These are phyloP conservation scores for Rhagophthalmus giganteus DNA, from an alignment of 2,888 invertebrate genomes.

Conservation along the genomic window DNA sequence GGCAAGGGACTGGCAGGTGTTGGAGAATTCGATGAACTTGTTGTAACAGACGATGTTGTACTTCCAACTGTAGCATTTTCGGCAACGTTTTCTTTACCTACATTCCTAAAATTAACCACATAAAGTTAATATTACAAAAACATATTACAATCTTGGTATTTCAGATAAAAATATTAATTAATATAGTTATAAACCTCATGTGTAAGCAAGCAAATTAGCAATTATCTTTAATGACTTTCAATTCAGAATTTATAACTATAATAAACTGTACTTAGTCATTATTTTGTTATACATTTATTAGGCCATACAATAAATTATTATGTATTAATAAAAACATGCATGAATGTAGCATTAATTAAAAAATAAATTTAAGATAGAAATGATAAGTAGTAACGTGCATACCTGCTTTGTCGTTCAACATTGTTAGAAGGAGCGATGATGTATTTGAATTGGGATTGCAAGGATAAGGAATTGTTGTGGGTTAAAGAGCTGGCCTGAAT, in stretches of 20 bases:
- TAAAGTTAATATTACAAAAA: background rate
- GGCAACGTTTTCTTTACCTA: conserved; percentile 44
- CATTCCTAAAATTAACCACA: conserved; percentile 34
- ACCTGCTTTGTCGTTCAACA: conserved; percentile 50
- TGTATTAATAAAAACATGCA: conserved; percentile 6
- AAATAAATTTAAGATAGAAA: conserved; percentile 8
- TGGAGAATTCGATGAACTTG: conserved; percentile 45
- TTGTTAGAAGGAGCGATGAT: conserved; percentile 45
- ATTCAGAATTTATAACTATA: background rate
- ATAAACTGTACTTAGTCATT: background rate
- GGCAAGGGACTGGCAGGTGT: conserved; percentile 50
- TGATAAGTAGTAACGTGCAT: conserved; percentile 43
- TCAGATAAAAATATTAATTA: no score
- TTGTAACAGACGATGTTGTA: conserved; percentile 36
- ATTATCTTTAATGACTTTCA: background rate
- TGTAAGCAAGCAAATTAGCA: conserved; percentile 11
- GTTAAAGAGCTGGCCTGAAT: conserved; percentile 85
- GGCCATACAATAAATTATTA: background rate
- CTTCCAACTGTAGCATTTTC: conserved; percentile 30
- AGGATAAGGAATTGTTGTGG: conserved; percentile 59
- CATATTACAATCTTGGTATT: background rate
- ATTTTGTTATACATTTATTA: background rate
- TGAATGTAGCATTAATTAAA: conserved; percentile 2
- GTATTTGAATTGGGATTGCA: conserved; percentile 44
- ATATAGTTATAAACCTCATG: conserved; percentile 7